phyloP scores from a whole-genome alignment of 2,113 vertebrate genomes.

The Cnemophilus loriae region DNA sequence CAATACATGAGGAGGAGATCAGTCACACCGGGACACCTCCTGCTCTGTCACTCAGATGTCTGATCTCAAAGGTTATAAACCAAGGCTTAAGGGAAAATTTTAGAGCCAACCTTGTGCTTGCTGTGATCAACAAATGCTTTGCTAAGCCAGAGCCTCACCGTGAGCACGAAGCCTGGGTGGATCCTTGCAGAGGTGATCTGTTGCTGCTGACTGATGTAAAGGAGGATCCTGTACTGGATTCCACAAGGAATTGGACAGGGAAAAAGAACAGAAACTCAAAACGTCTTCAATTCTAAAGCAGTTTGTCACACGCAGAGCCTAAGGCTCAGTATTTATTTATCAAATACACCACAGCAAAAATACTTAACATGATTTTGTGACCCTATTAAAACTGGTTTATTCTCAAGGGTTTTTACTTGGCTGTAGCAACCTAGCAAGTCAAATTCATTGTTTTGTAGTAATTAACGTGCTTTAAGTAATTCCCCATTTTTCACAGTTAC shows the following conservation, averaged over 20 bases:
- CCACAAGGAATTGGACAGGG: neutral
- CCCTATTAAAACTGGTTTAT: neutral
- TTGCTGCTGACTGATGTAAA: slow-evolving; percentile 94
- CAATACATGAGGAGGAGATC: neutral
- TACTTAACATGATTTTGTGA: neutral
- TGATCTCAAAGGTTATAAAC: neutral
- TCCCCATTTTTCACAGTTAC: neutral
- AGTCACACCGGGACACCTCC: neutral
- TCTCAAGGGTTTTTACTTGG: neutral
- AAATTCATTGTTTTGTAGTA: neutral
- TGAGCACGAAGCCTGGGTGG: slow-evolving; percentile 84
- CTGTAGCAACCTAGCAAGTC: neutral
- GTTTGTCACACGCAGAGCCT: neutral
- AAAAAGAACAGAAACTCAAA: slow-evolving; percentile 11
- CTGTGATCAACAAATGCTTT: neutral
- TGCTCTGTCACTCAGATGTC: neutral
- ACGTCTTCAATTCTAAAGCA: neutral
- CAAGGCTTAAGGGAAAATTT: neutral
- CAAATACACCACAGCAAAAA: neutral
- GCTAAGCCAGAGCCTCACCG: slow-evolving; percentile 71
- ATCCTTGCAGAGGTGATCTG: slow-evolving; percentile 83
- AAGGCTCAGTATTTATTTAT: neutral
- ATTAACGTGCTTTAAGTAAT: neutral
- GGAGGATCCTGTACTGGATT: slow-evolving; percentile 90
- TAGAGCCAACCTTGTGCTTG: neutral